Percentiles rank a stretch among this genome's conserved stretches.
Conservation (phyloP, 2,888 invertebrate genomes). For the Nemurella pictetii region DNA sequence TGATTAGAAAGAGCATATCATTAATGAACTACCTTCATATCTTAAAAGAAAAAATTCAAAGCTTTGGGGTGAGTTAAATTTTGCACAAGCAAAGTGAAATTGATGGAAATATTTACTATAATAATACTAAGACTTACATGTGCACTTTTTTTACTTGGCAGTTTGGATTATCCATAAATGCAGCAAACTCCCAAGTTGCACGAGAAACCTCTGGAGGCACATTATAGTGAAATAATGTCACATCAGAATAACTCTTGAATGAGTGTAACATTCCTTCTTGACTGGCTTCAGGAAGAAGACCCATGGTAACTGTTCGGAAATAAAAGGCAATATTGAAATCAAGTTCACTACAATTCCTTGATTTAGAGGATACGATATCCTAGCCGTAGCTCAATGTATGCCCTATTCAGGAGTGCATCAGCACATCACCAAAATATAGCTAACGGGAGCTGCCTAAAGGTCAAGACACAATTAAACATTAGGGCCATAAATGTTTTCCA, state of each 20-base stretch:
- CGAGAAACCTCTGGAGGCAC: slow-evolving; percentile 55
- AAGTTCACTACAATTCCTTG: background rate
- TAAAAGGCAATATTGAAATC: background rate
- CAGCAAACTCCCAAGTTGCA: slow-evolving; percentile 58
- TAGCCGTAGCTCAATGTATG: no score
- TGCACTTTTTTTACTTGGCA: slow-evolving; percentile 53
- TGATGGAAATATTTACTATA: background rate
- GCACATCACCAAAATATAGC: no score
- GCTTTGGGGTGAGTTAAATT: no score
- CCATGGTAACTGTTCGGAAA: slow-evolving; percentile 32
- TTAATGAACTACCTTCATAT: background rate
- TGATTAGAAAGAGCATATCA: slow-evolving; percentile 43
- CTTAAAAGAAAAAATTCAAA: no score
- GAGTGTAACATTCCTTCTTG: slow-evolving; percentile 55
- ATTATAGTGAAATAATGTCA: slow-evolving; percentile 55
- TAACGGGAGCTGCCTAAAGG: no score
- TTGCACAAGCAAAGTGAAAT: no score
- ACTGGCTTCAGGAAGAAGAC: slow-evolving; percentile 53
- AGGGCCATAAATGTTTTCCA: no score
- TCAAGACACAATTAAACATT: no score
- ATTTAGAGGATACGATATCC: background rate
- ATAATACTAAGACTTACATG: slow-evolving; percentile 49
- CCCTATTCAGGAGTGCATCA: no score
- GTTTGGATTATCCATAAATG: slow-evolving; percentile 54
- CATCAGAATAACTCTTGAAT: slow-evolving; percentile 55